Evolutionary conservation across 1,140 invertebrate species (phyloP).

Genomic region (Bemisia tabaci): DNA sequence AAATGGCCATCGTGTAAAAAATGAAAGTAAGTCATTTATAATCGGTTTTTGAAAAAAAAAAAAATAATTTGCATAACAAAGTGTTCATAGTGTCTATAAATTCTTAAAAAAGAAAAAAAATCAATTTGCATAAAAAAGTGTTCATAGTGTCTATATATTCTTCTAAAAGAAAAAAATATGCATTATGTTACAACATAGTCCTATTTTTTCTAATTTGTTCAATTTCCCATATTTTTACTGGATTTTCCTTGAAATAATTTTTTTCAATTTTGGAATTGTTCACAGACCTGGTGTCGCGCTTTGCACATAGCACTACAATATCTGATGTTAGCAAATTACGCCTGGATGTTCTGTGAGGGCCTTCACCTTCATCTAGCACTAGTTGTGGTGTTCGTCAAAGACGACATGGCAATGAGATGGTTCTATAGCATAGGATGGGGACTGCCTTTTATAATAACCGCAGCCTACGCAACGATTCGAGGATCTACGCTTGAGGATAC

Average conservation of each 20-base stretch:
- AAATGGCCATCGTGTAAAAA: too few relatives aligned
- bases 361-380: slow-evolving; percentile 43
- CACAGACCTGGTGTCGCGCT: slow-evolving; percentile 36
- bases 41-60: too few relatives aligned
- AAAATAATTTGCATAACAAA: too few relatives aligned
- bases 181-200: too few relatives aligned
- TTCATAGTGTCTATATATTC: too few relatives aligned
- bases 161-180: too few relatives aligned
- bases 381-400: slow-evolving; percentile 40
- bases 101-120: too few relatives aligned
- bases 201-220: too few relatives aligned
- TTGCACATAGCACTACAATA: slow-evolving; percentile 43
- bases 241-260: not conserved
- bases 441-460: slow-evolving; percentile 28
- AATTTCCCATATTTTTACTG: too few relatives aligned
- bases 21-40: too few relatives aligned
- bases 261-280: slow-evolving; percentile 13
- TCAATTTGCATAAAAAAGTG: too few relatives aligned
- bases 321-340: slow-evolving; percentile 42
- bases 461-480: slow-evolving; percentile 30
- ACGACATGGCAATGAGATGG: slow-evolving; percentile 36
- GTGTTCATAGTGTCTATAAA: too few relatives aligned
- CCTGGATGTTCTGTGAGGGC: slow-evolving; percentile 44
- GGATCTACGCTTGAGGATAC: slow-evolving; percentile 21
- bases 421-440: slow-evolving; percentile 44